Evolutionary conservation across 2,113 vertebrate genomes (phyloP).

Genomic region (Macrotus californicus): DNA sequence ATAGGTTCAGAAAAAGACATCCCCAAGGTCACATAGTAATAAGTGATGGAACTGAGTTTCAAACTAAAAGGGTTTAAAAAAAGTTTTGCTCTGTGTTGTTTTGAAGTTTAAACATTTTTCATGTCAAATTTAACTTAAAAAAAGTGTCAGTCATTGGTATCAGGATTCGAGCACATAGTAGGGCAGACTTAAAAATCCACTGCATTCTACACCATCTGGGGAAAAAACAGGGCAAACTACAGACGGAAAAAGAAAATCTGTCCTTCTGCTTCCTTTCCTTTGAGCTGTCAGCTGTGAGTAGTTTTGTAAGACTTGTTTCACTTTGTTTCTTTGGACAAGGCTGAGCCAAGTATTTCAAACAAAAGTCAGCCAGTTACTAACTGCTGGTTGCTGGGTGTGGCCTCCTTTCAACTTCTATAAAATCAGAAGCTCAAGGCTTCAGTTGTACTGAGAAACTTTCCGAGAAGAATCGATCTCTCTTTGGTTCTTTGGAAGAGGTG

Average conservation of each 20-base stretch:
- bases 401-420: conserved; percentile 66
- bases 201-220: neutral
- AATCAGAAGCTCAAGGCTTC: neutral
- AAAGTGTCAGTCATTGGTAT: neutral
- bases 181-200: neutral
- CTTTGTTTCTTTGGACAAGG: conserved; percentile 51
- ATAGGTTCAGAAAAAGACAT: neutral
- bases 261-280: neutral
- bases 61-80: neutral
- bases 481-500: neutral
- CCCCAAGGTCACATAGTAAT: neutral
- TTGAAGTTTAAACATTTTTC: neutral
- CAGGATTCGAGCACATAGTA: neutral
- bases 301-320: conserved; percentile 72
- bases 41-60: neutral
- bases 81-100: neutral
- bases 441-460: neutral
- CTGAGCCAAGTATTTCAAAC: conserved; percentile 45
- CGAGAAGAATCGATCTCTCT: neutral
- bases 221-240: neutral
- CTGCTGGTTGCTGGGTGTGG: conserved; percentile 82
- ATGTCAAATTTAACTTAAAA: neutral
- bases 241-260: neutral
- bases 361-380: conserved; percentile 56
- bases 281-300: conserved; percentile 28